Base-by-base conservation (phyloP, 2,797 vertebrate species). In the Odontamblyopus lacepedii region DNA sequence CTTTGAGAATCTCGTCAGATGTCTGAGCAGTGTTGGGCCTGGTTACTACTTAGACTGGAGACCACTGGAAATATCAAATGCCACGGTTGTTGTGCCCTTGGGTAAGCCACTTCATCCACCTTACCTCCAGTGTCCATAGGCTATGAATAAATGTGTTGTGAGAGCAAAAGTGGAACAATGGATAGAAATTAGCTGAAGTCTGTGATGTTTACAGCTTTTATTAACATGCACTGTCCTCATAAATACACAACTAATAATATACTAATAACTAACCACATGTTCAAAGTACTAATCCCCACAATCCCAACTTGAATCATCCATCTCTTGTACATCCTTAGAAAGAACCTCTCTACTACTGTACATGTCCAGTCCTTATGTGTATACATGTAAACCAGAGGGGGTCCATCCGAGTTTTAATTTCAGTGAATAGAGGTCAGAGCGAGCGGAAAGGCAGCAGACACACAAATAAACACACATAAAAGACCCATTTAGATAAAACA, bases 401-500 rank as follows among this genome's bases (percentile, higher is more conserved):
- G 78, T 65, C 75, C 63, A 23, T 63, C 56, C 59, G 60, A 70
- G 86, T 91, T 91, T 89, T 87, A 86, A 87, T 83, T 48, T 74
- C 65, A 65, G 71, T 83, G 81, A 84, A 70, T 30, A 7, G 15
- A 74, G 85, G 79, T 80, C 83, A 75, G 76, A 71, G 87, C 63
- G 72, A 88, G 65, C 89, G 92, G 92, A 93, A 89, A 88, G 88
- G 88, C 74, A 82, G 70, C 85, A 93, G 91, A 92, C 91, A 81
- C 73, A 66, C 70, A 80, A 62, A 59, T 78, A 70, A 68, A 73
- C 71, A 77, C 80, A 81, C 73, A 82, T 82, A 78, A 82, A 90
- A 83, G 78, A 85, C 70, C 82, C 85, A 73, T 76, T 83, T 65
- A 83, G 78, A 88, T 86, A 78, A 87, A 83, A 78, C 61, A 69